Conservation (phyloP, 2,797 vertebrate genomes). For the Gouania willdenowi region DNA sequence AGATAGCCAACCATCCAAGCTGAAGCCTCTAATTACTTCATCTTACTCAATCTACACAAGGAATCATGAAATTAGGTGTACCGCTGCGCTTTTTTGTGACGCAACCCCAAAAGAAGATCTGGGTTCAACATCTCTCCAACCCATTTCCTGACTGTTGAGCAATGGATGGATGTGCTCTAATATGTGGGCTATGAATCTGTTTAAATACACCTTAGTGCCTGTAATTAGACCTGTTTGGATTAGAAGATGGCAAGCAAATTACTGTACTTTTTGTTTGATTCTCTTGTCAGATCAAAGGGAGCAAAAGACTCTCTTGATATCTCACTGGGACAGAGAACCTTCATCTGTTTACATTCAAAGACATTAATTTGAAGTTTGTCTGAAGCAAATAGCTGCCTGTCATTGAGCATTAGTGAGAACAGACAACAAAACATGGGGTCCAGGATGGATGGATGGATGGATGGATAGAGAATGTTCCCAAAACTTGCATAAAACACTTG, state of each 20-base stretch:
- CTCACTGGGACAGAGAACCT: slow-evolving; percentile 34
- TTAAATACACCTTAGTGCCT: slow-evolving; percentile 63
- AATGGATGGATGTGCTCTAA: slow-evolving; percentile 47
- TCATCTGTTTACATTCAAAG: slow-evolving; percentile 32
- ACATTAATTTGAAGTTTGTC: slow-evolving; percentile 18
- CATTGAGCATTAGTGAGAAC: slow-evolving; percentile 13
- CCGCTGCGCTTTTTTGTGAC: slow-evolving; percentile 45
- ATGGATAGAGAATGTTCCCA: too few species aligned
- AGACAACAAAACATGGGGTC: background rate
- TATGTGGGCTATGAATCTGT: slow-evolving; percentile 60
- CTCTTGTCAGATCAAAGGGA: slow-evolving; percentile 72
- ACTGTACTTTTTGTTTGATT: slow-evolving; percentile 63
- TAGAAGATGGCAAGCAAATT: slow-evolving; percentile 64
- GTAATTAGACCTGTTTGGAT: slow-evolving; percentile 76
- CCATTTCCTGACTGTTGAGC: slow-evolving; percentile 55
- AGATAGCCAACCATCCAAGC: slow-evolving; percentile 63
- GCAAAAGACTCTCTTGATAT: slow-evolving; percentile 45
- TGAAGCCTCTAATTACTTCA: slow-evolving; percentile 78
- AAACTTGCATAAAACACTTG: too few species aligned
- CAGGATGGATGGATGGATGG: too few species aligned
- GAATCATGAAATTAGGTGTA: slow-evolving; percentile 53
- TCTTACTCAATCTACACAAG: slow-evolving; percentile 68
- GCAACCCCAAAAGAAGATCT: slow-evolving; percentile 33
- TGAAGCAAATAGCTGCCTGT: slow-evolving; percentile 1
- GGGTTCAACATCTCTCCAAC: slow-evolving; percentile 17